phyloP scores from a whole-genome alignment of 2,888 invertebrate species.

The Subacronicta megacephala region DNA sequence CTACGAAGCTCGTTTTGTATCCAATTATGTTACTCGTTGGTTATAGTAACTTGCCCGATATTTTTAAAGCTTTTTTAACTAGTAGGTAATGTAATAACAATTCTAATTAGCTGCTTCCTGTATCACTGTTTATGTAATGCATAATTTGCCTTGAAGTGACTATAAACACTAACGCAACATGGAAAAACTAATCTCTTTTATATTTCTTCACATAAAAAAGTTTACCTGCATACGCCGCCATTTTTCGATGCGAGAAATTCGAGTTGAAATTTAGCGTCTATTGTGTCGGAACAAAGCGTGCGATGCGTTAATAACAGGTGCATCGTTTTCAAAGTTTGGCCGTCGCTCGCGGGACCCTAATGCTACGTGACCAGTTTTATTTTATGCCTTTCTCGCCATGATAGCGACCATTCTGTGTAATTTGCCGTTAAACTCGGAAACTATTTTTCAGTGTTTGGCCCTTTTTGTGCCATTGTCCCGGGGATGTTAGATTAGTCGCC shows the following conservation, averaged over 20 bases:
- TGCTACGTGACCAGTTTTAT: slow-evolving; percentile 84
- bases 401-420: slow-evolving; percentile 84
- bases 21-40: slow-evolving; percentile 33
- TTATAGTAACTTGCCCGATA: slow-evolving; percentile 7
- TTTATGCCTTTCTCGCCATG: slow-evolving; percentile 81
- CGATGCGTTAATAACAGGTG: slow-evolving; percentile 88
- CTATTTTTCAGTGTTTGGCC: slow-evolving; percentile 82
- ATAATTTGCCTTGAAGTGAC: slow-evolving; percentile 12
- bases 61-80: slow-evolving; percentile 7
- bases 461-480: slow-evolving; percentile 76
- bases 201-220: slow-evolving; percentile 65
- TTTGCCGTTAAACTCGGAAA: slow-evolving; percentile 82
- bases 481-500: slow-evolving; percentile 76
- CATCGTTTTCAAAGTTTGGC: slow-evolving; percentile 80
- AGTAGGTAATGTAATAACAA: too few species aligned
- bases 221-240: slow-evolving; percentile 76
- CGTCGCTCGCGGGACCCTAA: slow-evolving; percentile 59
- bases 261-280: slow-evolving; percentile 86
- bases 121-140: slow-evolving; percentile 1
- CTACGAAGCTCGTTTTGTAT: slow-evolving; percentile 48
- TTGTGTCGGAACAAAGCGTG: slow-evolving; percentile 86
- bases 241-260: slow-evolving; percentile 80
- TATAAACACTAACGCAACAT: slow-evolving; percentile 45
- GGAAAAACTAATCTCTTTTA: slow-evolving; percentile 60
- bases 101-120: background rate